Evolutionary conservation across 2,888 invertebrate species (phyloP).

Genomic region (Apodemia mormo): DNA sequence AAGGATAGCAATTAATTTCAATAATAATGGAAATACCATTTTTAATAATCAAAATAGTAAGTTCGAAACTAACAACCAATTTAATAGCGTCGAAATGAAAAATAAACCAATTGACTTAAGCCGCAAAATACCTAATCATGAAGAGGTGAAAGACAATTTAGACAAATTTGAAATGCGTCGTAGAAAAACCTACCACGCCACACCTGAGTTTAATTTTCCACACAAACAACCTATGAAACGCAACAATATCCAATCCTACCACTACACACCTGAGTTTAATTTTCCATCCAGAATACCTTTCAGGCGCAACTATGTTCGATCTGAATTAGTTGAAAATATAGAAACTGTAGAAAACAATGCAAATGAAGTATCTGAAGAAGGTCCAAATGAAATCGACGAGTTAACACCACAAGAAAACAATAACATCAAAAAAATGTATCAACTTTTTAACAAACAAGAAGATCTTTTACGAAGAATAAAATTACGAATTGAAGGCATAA

Average conservation of each 20-base stretch:
- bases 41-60: background rate
- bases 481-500: background rate
- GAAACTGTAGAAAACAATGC: background rate
- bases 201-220: constrained; percentile 10
- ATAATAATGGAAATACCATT: background rate
- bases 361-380: background rate
- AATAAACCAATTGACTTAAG: background rate
- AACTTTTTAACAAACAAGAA: constrained; percentile 12
- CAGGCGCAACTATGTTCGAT: background rate
- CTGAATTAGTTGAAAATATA: background rate
- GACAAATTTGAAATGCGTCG: constrained; percentile 8
- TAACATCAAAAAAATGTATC: constrained; percentile 9
- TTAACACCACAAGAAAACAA: background rate
- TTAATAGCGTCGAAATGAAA: background rate
- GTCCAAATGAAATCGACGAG: background rate
- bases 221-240: background rate
- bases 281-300: background rate
- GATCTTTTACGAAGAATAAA: background rate
- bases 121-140: background rate
- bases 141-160: background rate
- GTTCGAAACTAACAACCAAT: background rate
- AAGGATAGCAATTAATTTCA: background rate
- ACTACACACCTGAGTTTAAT: background rate
- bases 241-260: background rate
- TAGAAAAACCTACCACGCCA: background rate